These are phyloP conservation scores for Myoxocephalus aenaeus DNA, from an alignment of 2,797 vertebrate genomes.

Conservation along the genomic window DNA sequence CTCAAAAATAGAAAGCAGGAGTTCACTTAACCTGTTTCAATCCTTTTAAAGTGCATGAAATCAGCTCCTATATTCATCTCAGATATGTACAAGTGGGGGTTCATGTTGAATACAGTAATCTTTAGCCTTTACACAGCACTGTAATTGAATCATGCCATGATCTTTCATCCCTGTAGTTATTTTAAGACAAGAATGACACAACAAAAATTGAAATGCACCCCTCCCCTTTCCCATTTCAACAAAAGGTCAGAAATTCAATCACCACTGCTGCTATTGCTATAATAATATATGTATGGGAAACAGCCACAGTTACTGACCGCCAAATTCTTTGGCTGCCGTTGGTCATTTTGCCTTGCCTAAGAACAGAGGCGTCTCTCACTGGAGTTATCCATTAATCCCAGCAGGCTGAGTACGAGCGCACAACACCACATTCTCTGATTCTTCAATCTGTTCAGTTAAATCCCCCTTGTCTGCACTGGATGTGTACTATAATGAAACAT, in stretches of 20 bases:
- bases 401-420: constrained; percentile 48
- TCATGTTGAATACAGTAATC: constrained; percentile 78
- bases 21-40: constrained; percentile 52
- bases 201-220: constrained; percentile 85
- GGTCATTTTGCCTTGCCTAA: constrained; percentile 81
- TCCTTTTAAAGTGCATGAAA: constrained; percentile 57
- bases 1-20: constrained; percentile 31
- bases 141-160: constrained; percentile 84
- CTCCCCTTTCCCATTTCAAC: constrained; percentile 81
- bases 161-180: constrained; percentile 86
- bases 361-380: constrained; percentile 80
- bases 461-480: neutral
- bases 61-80: constrained; percentile 58
- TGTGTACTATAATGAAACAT: neutral
- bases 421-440: constrained; percentile 60
- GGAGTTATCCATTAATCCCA: constrained; percentile 83
- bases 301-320: constrained; percentile 80
- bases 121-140: constrained; percentile 80
- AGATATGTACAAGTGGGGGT: constrained; percentile 65
- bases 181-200: constrained; percentile 85
- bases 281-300: constrained; percentile 87
- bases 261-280: constrained; percentile 83
- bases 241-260: constrained; percentile 91
- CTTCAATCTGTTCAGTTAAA: constrained; percentile 50
- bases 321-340: constrained; percentile 84